Percentiles rank a stretch among this genome's conserved stretches.
Conservation (phyloP, 2,888 invertebrate species). For the Nymphalis urticae region DNA sequence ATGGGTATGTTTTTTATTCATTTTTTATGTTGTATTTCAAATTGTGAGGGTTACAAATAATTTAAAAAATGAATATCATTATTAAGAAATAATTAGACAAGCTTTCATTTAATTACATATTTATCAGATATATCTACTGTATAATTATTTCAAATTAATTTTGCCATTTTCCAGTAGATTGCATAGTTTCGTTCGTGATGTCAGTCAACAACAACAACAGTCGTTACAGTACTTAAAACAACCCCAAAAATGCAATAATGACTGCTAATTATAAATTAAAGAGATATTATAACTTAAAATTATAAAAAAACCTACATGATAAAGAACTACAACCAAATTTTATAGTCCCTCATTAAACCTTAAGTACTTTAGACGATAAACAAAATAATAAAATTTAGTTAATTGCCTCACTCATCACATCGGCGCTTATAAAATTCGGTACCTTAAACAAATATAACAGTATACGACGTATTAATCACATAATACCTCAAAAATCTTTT, state of each 20-base stretch:
- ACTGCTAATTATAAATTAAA: neutral
- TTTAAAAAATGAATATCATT: too few species aligned
- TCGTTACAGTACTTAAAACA: too few species aligned
- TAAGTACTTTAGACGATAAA: slow-evolving; percentile 16
- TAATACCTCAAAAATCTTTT: neutral
- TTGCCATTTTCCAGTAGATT: too few species aligned
- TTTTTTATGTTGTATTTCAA: neutral
- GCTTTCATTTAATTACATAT: too few species aligned
- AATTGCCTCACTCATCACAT: neutral
- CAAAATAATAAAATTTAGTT: slow-evolving; percentile 5
- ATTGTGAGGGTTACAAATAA: too few species aligned
- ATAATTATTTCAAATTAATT: too few species aligned
- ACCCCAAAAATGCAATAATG: neutral
- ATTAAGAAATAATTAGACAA: too few species aligned
- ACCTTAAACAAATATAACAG: neutral
- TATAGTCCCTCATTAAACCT: slow-evolving; percentile 6
- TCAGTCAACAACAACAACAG: too few species aligned
- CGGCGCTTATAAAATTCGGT: neutral
- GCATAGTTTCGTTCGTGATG: too few species aligned
- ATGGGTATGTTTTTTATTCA: slow-evolving; percentile 5
- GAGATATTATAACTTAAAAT: neutral
- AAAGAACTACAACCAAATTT: neutral
- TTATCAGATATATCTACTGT: too few species aligned
- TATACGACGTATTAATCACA: neutral
- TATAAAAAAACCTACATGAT: neutral